Conservation (phyloP, 1,140 invertebrate species). For the Venustaconcha ellipsiformis region DNA sequence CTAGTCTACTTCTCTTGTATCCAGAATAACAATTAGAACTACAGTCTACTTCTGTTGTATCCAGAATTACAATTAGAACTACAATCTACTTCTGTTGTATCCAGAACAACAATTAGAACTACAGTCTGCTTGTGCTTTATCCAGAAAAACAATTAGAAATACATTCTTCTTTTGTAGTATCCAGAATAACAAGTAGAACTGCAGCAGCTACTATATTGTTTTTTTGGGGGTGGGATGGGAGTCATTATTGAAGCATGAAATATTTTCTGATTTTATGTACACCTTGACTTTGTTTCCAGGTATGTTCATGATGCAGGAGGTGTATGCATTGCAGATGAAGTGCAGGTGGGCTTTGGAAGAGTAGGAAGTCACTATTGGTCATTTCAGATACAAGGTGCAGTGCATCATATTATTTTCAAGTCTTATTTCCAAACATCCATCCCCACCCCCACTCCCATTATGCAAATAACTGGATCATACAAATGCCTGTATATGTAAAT, state of each 20-base stretch:
- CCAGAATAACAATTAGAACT: no score
- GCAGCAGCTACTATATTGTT: neutral
- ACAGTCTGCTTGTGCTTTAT: no score
- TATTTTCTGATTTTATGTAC: neutral
- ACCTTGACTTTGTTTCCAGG: slow-evolving; percentile 32
- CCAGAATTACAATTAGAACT: neutral
- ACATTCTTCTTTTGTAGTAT: neutral
- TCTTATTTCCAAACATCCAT: no score
- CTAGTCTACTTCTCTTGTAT: no score
- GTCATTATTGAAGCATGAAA: neutral
- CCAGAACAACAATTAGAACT: no score
- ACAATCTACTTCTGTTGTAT: no score
- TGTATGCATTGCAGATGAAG: slow-evolving; percentile 97
- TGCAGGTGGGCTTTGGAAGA: slow-evolving; percentile 97
- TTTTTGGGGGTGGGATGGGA: neutral
- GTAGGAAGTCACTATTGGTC: slow-evolving; percentile 97
- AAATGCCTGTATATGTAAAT: no score
- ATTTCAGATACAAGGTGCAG: slow-evolving; percentile 85
- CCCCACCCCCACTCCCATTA: no score
- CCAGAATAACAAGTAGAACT: neutral
- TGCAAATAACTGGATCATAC: no score
- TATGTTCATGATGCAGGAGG: slow-evolving; percentile 82
- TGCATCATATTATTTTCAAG: no score
- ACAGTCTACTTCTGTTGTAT: neutral
- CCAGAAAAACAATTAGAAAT: neutral